These are phyloP conservation scores for Brachyalestes nurse DNA, from an alignment of 2,797 vertebrate species.

Conservation along the genomic window DNA sequence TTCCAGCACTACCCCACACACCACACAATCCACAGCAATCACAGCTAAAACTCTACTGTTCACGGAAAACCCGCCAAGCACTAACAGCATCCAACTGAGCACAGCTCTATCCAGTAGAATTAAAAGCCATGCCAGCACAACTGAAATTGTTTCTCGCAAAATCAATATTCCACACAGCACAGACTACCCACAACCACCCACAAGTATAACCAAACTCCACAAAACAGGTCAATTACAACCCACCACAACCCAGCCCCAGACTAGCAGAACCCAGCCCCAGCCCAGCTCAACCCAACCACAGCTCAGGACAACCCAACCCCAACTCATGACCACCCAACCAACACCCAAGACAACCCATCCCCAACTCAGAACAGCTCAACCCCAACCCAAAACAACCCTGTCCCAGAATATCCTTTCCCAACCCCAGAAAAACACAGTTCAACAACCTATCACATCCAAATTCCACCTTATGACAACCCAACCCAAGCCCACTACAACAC, in stretches of 20 bases:
- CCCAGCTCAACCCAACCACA: conserved; percentile 11
- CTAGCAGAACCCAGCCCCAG: conserved; percentile 6
- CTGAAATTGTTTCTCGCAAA: conserved; percentile 25
- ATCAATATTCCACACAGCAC: not conserved
- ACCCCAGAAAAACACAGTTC: not conserved
- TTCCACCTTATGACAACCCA: conserved; percentile 47
- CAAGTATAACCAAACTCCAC: not conserved
- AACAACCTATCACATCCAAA: conserved; percentile 40
- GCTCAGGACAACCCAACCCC: conserved; percentile 10
- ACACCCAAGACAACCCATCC: conserved; percentile 17
- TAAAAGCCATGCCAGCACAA: conserved; percentile 11
- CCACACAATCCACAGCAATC: conserved; percentile 7
- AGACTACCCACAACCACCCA: not conserved
- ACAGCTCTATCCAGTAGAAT: conserved; percentile 20
- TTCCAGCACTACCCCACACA: conserved; percentile 1
- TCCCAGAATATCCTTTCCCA: conserved; percentile 4
- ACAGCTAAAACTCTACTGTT: conserved; percentile 20
- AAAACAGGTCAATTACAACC: not conserved
- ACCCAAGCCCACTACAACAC: not conserved
- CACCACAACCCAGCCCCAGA: conserved; percentile 6
- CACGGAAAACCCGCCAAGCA: conserved; percentile 24
- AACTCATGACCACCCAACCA: not conserved
- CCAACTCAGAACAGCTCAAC: conserved; percentile 13
- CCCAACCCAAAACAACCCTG: conserved; percentile 13
- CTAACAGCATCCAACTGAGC: conserved; percentile 12